Conservation (phyloP, 2,797 vertebrate genomes). For the Sitta carolinensis region DNA sequence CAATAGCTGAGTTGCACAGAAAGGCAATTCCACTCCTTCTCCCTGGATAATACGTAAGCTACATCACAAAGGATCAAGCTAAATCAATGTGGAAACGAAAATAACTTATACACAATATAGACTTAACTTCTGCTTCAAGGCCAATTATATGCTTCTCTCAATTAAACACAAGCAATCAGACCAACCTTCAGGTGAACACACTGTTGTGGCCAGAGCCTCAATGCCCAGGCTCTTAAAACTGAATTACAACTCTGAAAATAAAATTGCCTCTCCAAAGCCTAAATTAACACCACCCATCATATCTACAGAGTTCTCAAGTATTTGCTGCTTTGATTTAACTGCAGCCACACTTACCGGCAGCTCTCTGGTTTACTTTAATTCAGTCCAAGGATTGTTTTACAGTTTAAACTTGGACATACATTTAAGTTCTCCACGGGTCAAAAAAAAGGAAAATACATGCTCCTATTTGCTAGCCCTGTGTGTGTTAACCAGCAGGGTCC, state of each 20-base stretch:
- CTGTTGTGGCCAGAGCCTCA: not conserved
- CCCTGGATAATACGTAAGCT: not conserved
- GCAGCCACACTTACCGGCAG: not conserved
- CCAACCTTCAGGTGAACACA: not conserved
- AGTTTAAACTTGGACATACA: not conserved
- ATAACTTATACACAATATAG: not conserved
- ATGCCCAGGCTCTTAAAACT: not conserved
- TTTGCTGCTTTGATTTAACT: not conserved
- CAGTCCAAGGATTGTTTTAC: not conserved
- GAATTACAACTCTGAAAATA: not conserved
- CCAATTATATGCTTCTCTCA: not conserved
- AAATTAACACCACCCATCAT: not conserved
- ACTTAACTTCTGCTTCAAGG: conserved; percentile 31
- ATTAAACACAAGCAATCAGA: not conserved
- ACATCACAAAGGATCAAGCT: not conserved
- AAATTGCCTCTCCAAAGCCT: not conserved
- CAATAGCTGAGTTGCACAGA: not conserved
- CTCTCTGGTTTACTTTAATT: not conserved
- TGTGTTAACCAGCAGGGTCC: conserved; percentile 5
- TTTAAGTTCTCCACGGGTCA: not conserved
- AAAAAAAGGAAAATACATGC: not conserved
- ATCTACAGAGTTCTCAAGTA: not conserved
- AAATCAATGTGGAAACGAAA: conserved; percentile 2
- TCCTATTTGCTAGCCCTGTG: not conserved
- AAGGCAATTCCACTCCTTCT: not conserved